Conservation (phyloP, 2,113 vertebrate species). For the western clawed frog (Xenopus tropicalis) region UCB_Xtro_10.0 CM004444.2:80966501-80967000, state of each 20-base stretch:
- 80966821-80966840: conserved; percentile 28
- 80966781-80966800: conserved; percentile 6
- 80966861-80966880: conserved; percentile 12
- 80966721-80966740: conserved; percentile 89
- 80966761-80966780: not conserved
- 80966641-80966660: conserved; percentile 97
- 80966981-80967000: not conserved
- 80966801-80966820: conserved; percentile 28
- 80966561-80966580: too few species aligned
- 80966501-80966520: too few species aligned
- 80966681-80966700: conserved; percentile 90
- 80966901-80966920: conserved; percentile 9
- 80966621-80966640: conserved; percentile 84
- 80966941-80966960: not conserved
- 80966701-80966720: conserved; percentile 78
- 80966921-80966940: not conserved
- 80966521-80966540: too few species aligned
- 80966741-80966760: conserved; percentile 59
- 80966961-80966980: not conserved
- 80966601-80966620: not conserved
- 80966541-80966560: too few species aligned
- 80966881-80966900: conserved; percentile 39
- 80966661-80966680: conserved; percentile 95
- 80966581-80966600: too few species aligned
- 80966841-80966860: conserved; percentile 48